Base-by-base conservation (phyloP, 1,140 invertebrate species). In the Aleiodes sp. region DNA sequence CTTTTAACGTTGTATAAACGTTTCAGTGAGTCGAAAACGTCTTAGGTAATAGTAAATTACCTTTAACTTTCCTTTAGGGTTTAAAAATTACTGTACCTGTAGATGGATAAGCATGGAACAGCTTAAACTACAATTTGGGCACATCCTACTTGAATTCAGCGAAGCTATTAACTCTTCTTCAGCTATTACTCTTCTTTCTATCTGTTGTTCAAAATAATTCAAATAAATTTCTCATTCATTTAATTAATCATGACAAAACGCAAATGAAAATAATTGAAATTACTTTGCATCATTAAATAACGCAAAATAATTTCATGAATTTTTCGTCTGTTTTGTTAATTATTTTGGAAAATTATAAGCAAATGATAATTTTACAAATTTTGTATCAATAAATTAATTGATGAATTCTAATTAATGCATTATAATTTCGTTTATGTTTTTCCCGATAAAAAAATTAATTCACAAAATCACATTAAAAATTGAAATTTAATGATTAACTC, bases 61-160 rank as follows among this genome's bases (percentile, higher is more conserved):
- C 84, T 78, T 84, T 84, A 84, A 84, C 79, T 84, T 83, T 76
- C 19, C 43, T 46, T 31, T 65, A 74, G 80, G 79, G 78, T 76
- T 83, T n/a, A 85, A 86, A 86, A 85, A 84, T 84, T 85, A 84
- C 82, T 67, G 79, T 81, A 80, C 76, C 78, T 71, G 65, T 31
- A 52, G 43, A n/a, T n/a, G 43, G 63, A 28, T 12, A 57, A 57
- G 26, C 33, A 59, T 41, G 65, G 24, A 10, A 9, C 41, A 78
- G 72, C 31, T 75, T 65, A 71, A 73, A 76, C 56, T 31, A 59
- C 56, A 24, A 59, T 59, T 28, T 29, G 56, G 28, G 4, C 46
- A 21, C 28, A 59, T n/a, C 56, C 21, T 59, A 59, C 26, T 29
- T 59, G 4, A 33, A 33, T 8, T 10, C 24, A 29, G 2, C 56